A percentile compares a stretch with the other conserved stretches of the same genome.
These are phyloP conservation scores for Melieria picta DNA, from an alignment of 2,888 invertebrate species.

Conservation along the genomic window DNA sequence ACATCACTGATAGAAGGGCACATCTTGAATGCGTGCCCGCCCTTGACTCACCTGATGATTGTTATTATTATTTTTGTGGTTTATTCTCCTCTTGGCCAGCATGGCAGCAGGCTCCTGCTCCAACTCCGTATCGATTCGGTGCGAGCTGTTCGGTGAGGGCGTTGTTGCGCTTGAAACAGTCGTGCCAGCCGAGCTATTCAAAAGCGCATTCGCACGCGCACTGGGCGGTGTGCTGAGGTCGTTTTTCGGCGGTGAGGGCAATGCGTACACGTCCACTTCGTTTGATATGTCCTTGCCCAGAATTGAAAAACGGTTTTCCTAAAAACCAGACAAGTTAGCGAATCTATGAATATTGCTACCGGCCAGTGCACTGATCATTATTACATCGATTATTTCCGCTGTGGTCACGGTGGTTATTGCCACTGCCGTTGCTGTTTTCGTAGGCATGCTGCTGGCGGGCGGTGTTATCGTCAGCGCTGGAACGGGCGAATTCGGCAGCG, in stretches of 20 bases:
- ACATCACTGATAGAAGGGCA: background rate
- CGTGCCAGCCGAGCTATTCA: conserved; percentile 54
- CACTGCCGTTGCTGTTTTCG: conserved; percentile 47
- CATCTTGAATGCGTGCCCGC: background rate
- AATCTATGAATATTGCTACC: background rate
- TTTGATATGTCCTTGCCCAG: conserved; percentile 42
- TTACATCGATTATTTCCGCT: conserved; percentile 47
- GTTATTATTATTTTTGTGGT: conserved; percentile 54
- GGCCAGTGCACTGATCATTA: background rate
- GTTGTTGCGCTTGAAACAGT: conserved; percentile 52
- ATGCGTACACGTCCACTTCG: conserved; percentile 45
- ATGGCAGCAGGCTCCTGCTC: conserved; percentile 24
- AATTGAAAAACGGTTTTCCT: conserved; percentile 46
- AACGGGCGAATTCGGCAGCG: conserved; percentile 38
- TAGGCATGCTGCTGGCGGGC: conserved; percentile 40
- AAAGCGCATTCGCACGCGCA: conserved; percentile 35
- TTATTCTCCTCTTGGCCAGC: conserved; percentile 45
- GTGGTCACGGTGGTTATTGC: conserved; percentile 49
- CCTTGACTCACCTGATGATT: conserved; percentile 51
- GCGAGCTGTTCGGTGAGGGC: conserved; percentile 42
- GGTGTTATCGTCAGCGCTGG: conserved; percentile 19
- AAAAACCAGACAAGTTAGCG: conserved; percentile 3
- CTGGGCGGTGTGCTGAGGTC: conserved; percentile 31
- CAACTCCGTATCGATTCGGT: conserved; percentile 35
- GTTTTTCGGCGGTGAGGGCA: conserved; percentile 49